phyloP scores from a whole-genome alignment of 2,888 invertebrate species.

The Rhagonycha fulva region DNA sequence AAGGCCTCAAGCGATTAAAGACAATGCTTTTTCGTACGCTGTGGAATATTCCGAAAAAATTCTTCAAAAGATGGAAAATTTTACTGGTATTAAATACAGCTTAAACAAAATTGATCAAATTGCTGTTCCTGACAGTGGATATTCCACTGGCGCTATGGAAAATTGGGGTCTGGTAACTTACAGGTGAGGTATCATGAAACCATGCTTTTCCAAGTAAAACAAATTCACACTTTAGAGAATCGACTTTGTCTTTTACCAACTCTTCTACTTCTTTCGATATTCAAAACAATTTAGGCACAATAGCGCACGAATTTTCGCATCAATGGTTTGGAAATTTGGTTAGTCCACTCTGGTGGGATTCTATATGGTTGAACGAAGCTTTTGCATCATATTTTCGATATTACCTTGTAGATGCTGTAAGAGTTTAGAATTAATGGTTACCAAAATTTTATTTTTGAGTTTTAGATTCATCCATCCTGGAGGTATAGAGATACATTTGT shows the following conservation, averaged over 20 bases:
- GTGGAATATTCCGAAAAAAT: conserved; percentile 53
- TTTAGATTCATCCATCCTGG: conserved; percentile 46
- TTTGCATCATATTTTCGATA: conserved; percentile 61
- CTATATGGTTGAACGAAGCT: conserved; percentile 56
- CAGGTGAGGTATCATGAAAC: conserved; percentile 52
- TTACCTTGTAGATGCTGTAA: conserved; percentile 41
- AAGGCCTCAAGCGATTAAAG: conserved; percentile 52
- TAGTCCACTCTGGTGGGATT: conserved; percentile 52
- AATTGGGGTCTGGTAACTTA: conserved; percentile 86
- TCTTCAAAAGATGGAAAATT: conserved; percentile 58
- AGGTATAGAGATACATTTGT: conserved; percentile 54
- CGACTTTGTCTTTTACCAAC: not conserved
- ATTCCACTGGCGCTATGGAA: conserved; percentile 81
- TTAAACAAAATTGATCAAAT: conserved; percentile 76
- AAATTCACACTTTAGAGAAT: not conserved
- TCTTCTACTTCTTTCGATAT: not conserved
- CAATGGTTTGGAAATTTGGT: conserved; percentile 59
- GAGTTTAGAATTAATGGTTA: not conserved
- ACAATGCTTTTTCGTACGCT: conserved; percentile 52
- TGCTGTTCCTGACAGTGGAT: conserved; percentile 69
- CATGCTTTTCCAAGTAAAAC: not conserved
- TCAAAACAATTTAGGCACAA: conserved; percentile 34
- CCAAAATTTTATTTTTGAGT: not conserved
- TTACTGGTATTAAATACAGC: conserved; percentile 61
- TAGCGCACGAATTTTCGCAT: conserved; percentile 62